Conservation (phyloP, 1,140 invertebrate genomes). For the Conus ventricosus region DNA sequence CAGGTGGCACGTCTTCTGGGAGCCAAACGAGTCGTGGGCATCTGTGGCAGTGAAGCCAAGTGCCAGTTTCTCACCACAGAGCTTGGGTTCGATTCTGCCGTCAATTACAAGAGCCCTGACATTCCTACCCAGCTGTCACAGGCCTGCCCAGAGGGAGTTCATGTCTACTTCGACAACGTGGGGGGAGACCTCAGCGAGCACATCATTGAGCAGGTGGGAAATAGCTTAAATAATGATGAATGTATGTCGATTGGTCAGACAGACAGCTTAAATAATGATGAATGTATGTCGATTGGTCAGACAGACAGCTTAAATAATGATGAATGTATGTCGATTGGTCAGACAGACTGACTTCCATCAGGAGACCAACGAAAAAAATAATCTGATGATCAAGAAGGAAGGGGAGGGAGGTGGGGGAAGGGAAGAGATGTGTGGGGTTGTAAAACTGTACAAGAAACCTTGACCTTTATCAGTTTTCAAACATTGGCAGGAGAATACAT, state of each 20-base stretch:
- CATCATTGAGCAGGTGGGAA: constrained; percentile 67
- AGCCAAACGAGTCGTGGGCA: constrained; percentile 61
- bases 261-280: neutral
- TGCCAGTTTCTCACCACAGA: constrained; percentile 60
- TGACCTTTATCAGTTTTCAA: too few species aligned
- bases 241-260: neutral
- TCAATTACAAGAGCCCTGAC: constrained; percentile 68
- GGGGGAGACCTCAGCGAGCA: constrained; percentile 69
- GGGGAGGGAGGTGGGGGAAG: too few species aligned
- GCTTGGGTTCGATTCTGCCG: constrained; percentile 62
- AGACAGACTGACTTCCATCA: too few species aligned
- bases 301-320: neutral
- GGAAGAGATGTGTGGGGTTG: too few species aligned
- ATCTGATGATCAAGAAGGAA: too few species aligned
- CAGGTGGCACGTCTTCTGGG: constrained; percentile 57
- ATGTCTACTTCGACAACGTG: constrained; percentile 73
- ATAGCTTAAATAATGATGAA: neutral
- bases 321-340: neutral
- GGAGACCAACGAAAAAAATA: too few species aligned
- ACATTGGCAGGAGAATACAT: too few species aligned
- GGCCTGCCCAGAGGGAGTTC: constrained; percentile 65
- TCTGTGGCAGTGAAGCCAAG: constrained; percentile 67
- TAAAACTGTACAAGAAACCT: too few species aligned
- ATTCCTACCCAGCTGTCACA: constrained; percentile 52
- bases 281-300: neutral